phyloP scores from a whole-genome alignment of 2,888 invertebrate genomes.

The Stegana nigrithorax region DNA sequence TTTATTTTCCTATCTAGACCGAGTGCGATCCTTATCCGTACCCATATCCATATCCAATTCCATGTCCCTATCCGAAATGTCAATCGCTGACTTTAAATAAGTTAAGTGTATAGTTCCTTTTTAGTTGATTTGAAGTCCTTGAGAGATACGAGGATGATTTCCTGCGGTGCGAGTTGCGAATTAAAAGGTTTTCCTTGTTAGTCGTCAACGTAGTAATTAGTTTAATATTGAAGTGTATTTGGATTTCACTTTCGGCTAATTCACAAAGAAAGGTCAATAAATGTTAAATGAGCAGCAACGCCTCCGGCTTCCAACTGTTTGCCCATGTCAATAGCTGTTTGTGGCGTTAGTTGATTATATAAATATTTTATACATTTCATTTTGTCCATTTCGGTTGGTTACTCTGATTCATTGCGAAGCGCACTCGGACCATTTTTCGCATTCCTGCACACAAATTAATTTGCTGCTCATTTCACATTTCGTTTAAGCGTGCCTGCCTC shows the following conservation, averaged over 20 bases:
- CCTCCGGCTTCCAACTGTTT: too few relatives aligned
- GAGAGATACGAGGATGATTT: neutral
- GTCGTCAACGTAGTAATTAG: slow-evolving; percentile 10
- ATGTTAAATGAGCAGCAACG: slow-evolving; percentile 12
- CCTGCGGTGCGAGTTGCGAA: neutral
- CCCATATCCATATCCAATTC: too few relatives aligned
- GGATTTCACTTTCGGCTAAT: slow-evolving; percentile 5
- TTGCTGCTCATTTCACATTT: slow-evolving; percentile 14
- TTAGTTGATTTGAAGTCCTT: neutral
- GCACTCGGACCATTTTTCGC: neutral
- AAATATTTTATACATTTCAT: slow-evolving; percentile 12
- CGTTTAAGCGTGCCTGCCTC: neutral
- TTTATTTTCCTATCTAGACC: too few relatives aligned
- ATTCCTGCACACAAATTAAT: neutral
- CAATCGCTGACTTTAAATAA: too few relatives aligned
- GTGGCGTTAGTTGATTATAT: neutral
- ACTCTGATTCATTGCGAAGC: neutral
- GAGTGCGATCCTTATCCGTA: too few relatives aligned
- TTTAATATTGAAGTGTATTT: neutral
- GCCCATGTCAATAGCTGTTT: neutral
- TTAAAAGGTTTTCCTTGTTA: slow-evolving; percentile 14
- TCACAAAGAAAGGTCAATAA: slow-evolving; percentile 6
- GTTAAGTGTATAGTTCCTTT: neutral
- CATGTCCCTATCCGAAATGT: too few relatives aligned
- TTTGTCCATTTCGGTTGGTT: neutral